These are phyloP conservation scores for Phalacrocorax brasilianus DNA, from an alignment of 2,113 vertebrate species.

Conservation along the genomic window DNA sequence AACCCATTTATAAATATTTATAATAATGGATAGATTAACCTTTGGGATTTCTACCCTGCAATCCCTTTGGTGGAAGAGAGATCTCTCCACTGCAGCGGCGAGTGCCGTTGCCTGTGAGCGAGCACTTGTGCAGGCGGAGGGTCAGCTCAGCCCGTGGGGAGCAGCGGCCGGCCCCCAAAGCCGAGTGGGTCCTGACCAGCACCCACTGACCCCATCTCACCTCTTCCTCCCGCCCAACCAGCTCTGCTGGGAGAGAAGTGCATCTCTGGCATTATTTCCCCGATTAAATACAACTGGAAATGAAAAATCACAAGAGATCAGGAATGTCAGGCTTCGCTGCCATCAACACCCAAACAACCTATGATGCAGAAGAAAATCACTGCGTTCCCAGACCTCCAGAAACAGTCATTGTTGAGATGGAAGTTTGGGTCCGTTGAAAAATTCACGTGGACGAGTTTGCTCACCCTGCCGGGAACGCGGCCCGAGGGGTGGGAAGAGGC, in stretches of 20 bases:
- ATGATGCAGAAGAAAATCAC: fast-evolving
- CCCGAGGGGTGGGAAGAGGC: not conserved
- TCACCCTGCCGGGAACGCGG: fast-evolving
- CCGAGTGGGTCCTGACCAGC: no score
- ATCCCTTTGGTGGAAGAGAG: conserved; percentile 12
- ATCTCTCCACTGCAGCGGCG: not conserved
- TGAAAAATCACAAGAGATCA: fast-evolving
- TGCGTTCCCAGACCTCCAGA: fast-evolving
- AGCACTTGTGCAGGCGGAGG: fast-evolving
- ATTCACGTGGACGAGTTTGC: not conserved
- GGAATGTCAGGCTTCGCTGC: not conserved
- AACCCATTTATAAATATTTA: conserved; percentile 77
- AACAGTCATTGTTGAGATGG: fast-evolving
- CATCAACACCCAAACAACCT: fast-evolving
- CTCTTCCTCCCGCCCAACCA: not conserved
- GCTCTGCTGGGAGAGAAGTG: fast-evolving
- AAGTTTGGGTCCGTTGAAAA: not conserved
- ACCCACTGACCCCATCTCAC: fast-evolving
- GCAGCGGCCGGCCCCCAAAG: no score
- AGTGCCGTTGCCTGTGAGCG: fast-evolving
- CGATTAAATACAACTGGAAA: no score
- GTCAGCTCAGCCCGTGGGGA: not conserved
- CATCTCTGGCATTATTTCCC: fast-evolving
- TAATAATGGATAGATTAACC: conserved; percentile 77
- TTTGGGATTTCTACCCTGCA: conserved; percentile 66